phyloP scores from a whole-genome alignment of 2,797 vertebrate genomes.

The Limosa lapponica region DNA sequence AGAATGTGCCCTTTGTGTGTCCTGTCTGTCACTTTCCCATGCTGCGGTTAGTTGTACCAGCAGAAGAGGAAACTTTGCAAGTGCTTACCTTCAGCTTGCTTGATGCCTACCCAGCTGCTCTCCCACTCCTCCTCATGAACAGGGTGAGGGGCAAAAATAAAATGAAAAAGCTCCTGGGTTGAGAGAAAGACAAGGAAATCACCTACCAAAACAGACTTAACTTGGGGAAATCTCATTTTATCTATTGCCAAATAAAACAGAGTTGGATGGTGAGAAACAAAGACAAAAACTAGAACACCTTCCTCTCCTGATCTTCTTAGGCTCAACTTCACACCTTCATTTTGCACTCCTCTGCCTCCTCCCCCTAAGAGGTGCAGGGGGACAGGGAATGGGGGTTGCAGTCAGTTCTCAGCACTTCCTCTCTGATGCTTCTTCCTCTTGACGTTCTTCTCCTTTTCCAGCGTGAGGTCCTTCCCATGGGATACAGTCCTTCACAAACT shows the following conservation, averaged over 20 bases:
- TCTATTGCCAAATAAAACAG: neutral
- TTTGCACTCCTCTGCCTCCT: neutral
- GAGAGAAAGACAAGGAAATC: neutral
- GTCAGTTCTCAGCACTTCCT: neutral
- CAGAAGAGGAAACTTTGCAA: neutral
- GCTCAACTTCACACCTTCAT: neutral
- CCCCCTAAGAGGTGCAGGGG: rapidly evolving
- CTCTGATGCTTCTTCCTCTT: neutral
- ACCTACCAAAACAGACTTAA: neutral
- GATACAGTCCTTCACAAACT: neutral
- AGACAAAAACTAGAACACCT: neutral
- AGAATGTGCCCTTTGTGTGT: neutral
- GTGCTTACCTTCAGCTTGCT: neutral
- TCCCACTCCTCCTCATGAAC: neutral
- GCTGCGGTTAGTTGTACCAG: neutral
- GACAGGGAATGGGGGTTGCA: neutral
- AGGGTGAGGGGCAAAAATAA: neutral
- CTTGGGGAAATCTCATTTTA: neutral
- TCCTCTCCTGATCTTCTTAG: neutral
- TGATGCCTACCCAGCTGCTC: neutral
- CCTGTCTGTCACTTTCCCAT: neutral
- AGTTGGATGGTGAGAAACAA: neutral
- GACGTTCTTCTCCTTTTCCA: neutral
- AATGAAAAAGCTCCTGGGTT: neutral
- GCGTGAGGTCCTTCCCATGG: neutral